A percentile compares a stretch with the other conserved stretches of the same genome.
These are phyloP conservation scores for Xenopus laevis DNA, from an alignment of 2,113 vertebrate species.

Conservation along the genomic window DNA sequence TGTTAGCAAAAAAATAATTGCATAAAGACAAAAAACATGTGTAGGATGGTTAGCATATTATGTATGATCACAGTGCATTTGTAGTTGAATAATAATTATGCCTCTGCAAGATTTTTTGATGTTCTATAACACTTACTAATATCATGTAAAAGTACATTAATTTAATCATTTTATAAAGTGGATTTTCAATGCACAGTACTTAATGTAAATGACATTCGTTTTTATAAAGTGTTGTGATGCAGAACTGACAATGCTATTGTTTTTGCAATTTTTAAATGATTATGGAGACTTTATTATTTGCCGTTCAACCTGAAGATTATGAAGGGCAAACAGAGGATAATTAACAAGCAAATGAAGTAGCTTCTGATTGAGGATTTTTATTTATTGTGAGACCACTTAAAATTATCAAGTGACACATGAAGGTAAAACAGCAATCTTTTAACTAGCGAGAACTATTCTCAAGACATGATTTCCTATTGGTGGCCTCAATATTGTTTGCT, in stretches of 20 bases:
- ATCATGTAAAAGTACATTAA: background rate
- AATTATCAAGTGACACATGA: conserved; percentile 71
- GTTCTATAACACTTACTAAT: background rate
- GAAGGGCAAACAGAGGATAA: conserved; percentile 99
- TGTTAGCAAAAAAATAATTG: no score
- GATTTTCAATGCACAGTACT: background rate
- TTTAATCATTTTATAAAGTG: background rate
- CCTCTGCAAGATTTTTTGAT: no score
- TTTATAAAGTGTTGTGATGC: conserved; percentile 91
- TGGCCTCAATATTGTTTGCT: conserved; percentile 34
- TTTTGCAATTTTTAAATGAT: conserved; percentile 85
- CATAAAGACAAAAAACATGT: no score
- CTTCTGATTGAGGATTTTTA: conserved; percentile 65
- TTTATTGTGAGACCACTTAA: conserved; percentile 70
- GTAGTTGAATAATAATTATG: no score
- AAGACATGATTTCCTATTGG: conserved; percentile 40
- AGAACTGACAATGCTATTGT: conserved; percentile 94
- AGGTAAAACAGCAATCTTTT: conserved; percentile 49
- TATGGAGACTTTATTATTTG: conserved; percentile 86
- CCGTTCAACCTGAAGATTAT: conserved; percentile 87
- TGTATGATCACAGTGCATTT: no score
- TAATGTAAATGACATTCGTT: background rate
- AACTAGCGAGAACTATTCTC: conserved; percentile 46
- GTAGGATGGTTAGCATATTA: no score
- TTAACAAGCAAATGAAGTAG: conserved; percentile 80